phyloP scores from a whole-genome alignment of 1,140 invertebrate genomes.

The Eupristina koningsbergeri region DNA sequence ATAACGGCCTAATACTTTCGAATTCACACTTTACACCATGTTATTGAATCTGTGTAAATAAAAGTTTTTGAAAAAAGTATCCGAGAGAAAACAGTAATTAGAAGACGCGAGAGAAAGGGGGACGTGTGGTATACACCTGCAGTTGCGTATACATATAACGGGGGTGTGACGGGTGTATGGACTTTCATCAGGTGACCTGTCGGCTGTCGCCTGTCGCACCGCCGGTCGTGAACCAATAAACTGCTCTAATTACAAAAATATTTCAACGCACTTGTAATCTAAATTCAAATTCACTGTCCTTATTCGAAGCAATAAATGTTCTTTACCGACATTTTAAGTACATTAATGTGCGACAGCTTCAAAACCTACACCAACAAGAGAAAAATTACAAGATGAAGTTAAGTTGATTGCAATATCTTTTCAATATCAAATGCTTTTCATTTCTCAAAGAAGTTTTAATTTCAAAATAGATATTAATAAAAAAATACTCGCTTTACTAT shows the following conservation, averaged over 20 bases:
- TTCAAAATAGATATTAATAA: too few relatives aligned
- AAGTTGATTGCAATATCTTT: too few relatives aligned
- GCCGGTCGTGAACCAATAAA: not conserved
- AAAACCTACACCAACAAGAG: not conserved
- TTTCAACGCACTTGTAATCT: not conserved
- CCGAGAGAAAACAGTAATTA: not conserved
- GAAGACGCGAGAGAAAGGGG: not conserved
- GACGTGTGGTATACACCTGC: too few relatives aligned
- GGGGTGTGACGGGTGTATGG: not conserved
- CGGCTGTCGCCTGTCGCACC: not conserved
- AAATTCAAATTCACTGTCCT: not conserved
- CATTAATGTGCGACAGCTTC: not conserved
- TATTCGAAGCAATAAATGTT: not conserved
- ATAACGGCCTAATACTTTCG: not conserved
- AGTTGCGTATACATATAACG: not conserved
- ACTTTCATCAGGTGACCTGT: conserved; percentile 3
- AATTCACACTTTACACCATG: not conserved
- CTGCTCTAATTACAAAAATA: conserved; percentile 12
- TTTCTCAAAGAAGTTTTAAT: too few relatives aligned
- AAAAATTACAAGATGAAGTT: too few relatives aligned
- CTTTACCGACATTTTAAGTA: not conserved
- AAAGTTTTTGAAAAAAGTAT: not conserved
- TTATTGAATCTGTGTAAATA: conserved; percentile 3
- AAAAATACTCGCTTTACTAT: too few relatives aligned
- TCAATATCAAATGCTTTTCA: too few relatives aligned